Percentiles rank a stretch among this genome's conserved stretches.
phyloP scores from a whole-genome alignment of 1,140 invertebrate species.

The Panulirus ornatus region DNA sequence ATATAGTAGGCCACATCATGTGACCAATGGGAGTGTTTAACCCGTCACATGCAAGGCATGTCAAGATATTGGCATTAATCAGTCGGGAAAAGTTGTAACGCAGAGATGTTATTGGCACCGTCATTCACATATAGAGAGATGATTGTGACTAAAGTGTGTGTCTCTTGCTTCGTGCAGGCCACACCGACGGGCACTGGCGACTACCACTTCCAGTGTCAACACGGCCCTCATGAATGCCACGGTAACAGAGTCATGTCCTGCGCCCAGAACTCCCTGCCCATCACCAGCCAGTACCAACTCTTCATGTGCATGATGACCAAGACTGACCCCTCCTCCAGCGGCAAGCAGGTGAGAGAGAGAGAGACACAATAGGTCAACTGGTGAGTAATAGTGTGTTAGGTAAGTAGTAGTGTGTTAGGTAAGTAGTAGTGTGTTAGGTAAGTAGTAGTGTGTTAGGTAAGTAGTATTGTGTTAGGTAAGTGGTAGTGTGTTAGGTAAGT shows the following conservation, averaged over 20 bases:
- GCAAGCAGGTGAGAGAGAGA: constrained; percentile 24
- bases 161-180: constrained; percentile 18
- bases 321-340: constrained; percentile 21
- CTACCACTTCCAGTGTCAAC: constrained; percentile 88
- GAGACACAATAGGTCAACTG: neutral
- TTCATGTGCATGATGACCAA: constrained; percentile 61
- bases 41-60: too few relatives aligned
- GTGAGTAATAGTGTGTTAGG: neutral
- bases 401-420: neutral
- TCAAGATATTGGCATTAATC: too few relatives aligned
- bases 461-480: too few relatives aligned
- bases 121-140: too few relatives aligned
- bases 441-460: neutral
- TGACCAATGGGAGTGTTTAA: too few relatives aligned
- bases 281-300: constrained; percentile 42
- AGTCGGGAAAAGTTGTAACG: too few relatives aligned
- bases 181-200: constrained; percentile 47
- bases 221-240: constrained; percentile 88
- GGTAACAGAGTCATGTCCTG: constrained; percentile 93
- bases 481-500: too few relatives aligned
- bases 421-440: neutral
- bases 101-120: too few relatives aligned
- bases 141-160: too few relatives aligned
- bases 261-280: constrained; percentile 76
- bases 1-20: too few relatives aligned